Conservation (phyloP, 2,113 vertebrate genomes). For the Asarcornis scutulata region DNA sequence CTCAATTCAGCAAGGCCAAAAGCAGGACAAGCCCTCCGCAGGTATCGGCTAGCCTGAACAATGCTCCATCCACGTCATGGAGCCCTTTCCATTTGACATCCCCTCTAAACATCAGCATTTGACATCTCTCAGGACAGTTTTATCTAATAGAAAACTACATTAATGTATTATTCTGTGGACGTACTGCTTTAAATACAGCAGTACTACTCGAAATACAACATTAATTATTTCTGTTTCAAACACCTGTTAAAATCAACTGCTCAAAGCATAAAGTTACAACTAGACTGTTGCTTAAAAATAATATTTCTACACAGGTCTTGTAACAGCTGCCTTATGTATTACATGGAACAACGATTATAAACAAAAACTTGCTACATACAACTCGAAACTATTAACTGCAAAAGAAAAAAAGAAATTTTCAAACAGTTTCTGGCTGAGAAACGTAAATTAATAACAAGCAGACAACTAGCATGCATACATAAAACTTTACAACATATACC, state of each 20-base stretch:
- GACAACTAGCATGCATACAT: not conserved
- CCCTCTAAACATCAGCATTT: accelerated
- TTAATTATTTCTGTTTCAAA: not conserved
- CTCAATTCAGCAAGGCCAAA: not conserved
- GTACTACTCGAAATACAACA: not conserved
- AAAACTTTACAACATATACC: not conserved
- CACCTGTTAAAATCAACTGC: not conserved
- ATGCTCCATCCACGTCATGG: not conserved
- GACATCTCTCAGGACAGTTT: not conserved
- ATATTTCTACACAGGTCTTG: not conserved
- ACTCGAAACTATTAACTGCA: not conserved
- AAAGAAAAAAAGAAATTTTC: not conserved
- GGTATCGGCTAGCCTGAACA: not conserved
- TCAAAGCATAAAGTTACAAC: not conserved
- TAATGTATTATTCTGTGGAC: not conserved
- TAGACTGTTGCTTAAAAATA: not conserved
- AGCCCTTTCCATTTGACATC: not conserved
- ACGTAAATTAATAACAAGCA: not conserved
- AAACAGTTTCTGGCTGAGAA: not conserved
- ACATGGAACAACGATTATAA: not conserved
- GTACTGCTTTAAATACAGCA: not conserved
- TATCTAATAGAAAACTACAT: not conserved
- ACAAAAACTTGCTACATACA: not conserved
- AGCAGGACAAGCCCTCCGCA: not conserved
- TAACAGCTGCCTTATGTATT: not conserved